These are phyloP conservation scores for crab-eating macaque (Macaca fascicularis) DNA, from an alignment of 2,113 vertebrate species.

Conservation along the genomic window T2T-MFA8v1.1 NC_088392.1:55176001-55176500, in stretches of 20 bases:
- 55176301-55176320: neutral
- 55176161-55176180: neutral
- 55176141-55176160: neutral
- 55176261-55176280: neutral
- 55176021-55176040: conserved; percentile 4
- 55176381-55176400: neutral
- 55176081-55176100: neutral
- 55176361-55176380: neutral
- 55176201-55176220: neutral
- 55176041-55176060: conserved; percentile 1
- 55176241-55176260: neutral
- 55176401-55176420: neutral
- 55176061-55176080: neutral
- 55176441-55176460: neutral
- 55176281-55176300: neutral
- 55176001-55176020: conserved; percentile 42
- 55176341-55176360: neutral
- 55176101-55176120: neutral
- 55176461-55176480: neutral
- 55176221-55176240: neutral
- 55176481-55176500: neutral
- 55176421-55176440: neutral
- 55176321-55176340: neutral
- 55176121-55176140: neutral
- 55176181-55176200: neutral